Evolutionary conservation across 2,888 invertebrate species (phyloP), one percentile per base, ranked within the genome.

Genomic region (Calliphora vomitoria): DNA sequence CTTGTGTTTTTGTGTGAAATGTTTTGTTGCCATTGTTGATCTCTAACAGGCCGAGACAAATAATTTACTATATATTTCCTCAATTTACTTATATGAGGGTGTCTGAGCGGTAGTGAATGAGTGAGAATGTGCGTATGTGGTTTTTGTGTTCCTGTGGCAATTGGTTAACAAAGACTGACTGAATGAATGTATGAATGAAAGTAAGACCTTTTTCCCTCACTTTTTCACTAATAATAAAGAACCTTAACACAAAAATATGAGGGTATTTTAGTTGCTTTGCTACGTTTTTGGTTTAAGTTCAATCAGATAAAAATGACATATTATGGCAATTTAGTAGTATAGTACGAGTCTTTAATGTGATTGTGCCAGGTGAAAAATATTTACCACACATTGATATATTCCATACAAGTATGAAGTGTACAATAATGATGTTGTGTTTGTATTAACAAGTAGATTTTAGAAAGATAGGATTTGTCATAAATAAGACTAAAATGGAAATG

Each of bases 251-350:
- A 69, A 64, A 58, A 55, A 81, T 38, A 58, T 78, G 50, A 72
- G 50, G 78, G 64, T 78, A 60, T 58, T 60, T 60, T 53, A 8
- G 53, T 62, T 11, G 41, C 4, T 25, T 25, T 20, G n/a, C 35
- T 31, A 31, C 72, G 47, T 85, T 78, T 69, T 82, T 72, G 41
- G 25, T 76, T 71, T 50, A 74, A 87, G 78, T 82, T 82, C 71
- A 85, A 85, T 85, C 87, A 87, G 87, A 87, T 87, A 87, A 87
- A 82, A 87, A 82, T 87, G 82, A 87, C 79, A 75, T 82, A 87
- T 85, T 82, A 85, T 62, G 74, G 74, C 82, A 82, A 87, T 85
- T 85, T 60, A 62, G 50, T 62, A 11, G 35, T 13, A 44, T 8
- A 18, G 13, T 50, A 50, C 47, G 25, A 55, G 55, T 20, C 78